These are phyloP conservation scores for Pogonophryne albipinna DNA, from an alignment of 2,797 vertebrate genomes.

Conservation along the genomic window DNA sequence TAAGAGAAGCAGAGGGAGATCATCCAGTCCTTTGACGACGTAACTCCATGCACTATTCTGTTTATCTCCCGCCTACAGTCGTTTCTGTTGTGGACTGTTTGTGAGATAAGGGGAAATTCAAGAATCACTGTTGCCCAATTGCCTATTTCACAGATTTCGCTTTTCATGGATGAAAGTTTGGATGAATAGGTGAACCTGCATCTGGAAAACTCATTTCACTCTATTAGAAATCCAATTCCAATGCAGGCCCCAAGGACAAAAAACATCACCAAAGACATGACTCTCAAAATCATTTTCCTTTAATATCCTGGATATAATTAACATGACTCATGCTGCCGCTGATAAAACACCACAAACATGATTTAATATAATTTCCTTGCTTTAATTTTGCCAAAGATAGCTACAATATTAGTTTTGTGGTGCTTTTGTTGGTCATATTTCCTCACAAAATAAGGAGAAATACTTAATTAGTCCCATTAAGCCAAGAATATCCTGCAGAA, in stretches of 20 bases:
- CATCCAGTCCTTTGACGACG: constrained; percentile 17
- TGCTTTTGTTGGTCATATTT: too few relatives aligned
- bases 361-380: too few relatives aligned
- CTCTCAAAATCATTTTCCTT: not conserved
- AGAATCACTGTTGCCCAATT: not conserved
- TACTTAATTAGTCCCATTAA: too few relatives aligned
- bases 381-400: too few relatives aligned
- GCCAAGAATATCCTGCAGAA: too few relatives aligned
- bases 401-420: too few relatives aligned
- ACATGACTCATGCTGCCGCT: constrained; percentile 19
- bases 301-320: constrained; percentile 14
- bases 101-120: constrained; percentile 26
- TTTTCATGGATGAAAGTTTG: constrained; percentile 19
- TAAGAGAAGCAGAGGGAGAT: constrained; percentile 37
- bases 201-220: constrained; percentile 25
- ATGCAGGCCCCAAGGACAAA: not conserved
- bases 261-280: constrained; percentile 16
- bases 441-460: too few relatives aligned
- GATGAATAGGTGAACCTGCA: constrained; percentile 8
- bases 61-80: constrained; percentile 40
- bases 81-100: constrained; percentile 1
- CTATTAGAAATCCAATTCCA: constrained; percentile 24
- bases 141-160: constrained; percentile 16
- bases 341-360: constrained; percentile 18
- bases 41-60: not conserved